Conservation (phyloP, 2,888 invertebrate genomes). For the Spilosoma lubricipeda region DNA sequence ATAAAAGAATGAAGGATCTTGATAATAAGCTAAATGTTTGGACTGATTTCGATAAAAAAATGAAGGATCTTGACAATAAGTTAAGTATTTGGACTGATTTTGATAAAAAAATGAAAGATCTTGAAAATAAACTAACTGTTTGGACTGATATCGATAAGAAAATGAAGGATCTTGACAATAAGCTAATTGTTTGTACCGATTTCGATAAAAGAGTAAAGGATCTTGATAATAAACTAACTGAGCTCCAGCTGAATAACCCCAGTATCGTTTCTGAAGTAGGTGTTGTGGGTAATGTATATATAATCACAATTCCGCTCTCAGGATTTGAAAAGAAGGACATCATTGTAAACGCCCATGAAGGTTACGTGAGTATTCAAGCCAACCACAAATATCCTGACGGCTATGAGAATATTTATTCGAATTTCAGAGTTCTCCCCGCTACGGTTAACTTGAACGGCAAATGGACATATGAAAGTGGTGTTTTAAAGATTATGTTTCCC, state of each 20-base stretch:
- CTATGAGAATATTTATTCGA: slow-evolving; percentile 60
- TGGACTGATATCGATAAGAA: too few species aligned
- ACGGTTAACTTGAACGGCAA: slow-evolving; percentile 64
- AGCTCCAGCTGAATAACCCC: slow-evolving; percentile 64
- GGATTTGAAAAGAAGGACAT: slow-evolving; percentile 74
- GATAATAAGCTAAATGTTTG: too few species aligned
- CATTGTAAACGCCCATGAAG: slow-evolving; percentile 71
- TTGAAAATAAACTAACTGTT: too few species aligned
- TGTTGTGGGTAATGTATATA: slow-evolving; percentile 67
- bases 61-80: slow-evolving; percentile 61
- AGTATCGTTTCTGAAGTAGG: slow-evolving; percentile 50
- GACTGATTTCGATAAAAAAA: slow-evolving; percentile 47
- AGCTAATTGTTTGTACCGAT: too few species aligned
- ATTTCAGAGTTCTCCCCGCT: slow-evolving; percentile 64
- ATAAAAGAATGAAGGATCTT: slow-evolving; percentile 55
- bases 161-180: too few species aligned
- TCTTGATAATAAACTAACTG: slow-evolving; percentile 62
- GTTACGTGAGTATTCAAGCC: slow-evolving; percentile 74
- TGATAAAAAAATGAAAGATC: too few species aligned
- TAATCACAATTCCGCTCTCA: slow-evolving; percentile 61
- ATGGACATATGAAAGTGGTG: slow-evolving; percentile 66
- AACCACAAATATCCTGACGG: slow-evolving; percentile 50
- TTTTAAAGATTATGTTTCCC: slow-evolving; percentile 69
- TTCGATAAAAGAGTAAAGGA: slow-evolving; percentile 20
- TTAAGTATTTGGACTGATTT: too few species aligned